Base-by-base conservation (phyloP, 2,888 invertebrate genomes). In the Lissonota sp. region DNA sequence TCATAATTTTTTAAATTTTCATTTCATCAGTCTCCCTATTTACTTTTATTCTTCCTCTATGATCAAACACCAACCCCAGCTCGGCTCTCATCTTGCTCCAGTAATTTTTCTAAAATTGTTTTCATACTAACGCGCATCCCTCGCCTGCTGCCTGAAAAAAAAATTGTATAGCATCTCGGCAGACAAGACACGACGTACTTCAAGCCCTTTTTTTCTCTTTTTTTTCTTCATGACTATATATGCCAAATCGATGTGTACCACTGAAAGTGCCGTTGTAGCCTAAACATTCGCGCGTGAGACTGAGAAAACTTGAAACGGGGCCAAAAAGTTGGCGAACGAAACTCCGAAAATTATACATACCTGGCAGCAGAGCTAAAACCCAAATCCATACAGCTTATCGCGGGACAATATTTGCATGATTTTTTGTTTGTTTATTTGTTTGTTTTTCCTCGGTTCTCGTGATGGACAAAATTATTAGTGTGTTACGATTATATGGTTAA, bases 311-410 rank as follows among this genome's bases (percentile, higher is more conserved):
- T 91, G 90, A 91, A 86, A 85, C 66, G 78, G 78, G 83, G 90
- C 90, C 91, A 91, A 91, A 90, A 91, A 90, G 87, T 86, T 87
- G 86, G 82, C 71, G 80, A 69, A 70, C 72, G 44, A 80, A 67
- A 79, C 83, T 84, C 80, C 64, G 87, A 87, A 90, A 90, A 88
- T 88, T 87, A 88, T 89, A 90, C 90, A 26, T 3, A 90, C 89
- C 90, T 90, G 90, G 89, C 67, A 84, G 84, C 67, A 60, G 77
- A 79, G 84, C 83, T 26, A 26, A 82, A 85, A 84, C 83, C 77
- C 73, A 79, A 71, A 53, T 26, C 72, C 51, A 58, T 72, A 40
- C 39, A 42, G 42, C 46, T 40, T 66, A 40, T 74, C 66, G 58
- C 40, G 49, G 40, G 83, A 42, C 46, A 57, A 26, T 16, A 72